Conservation (phyloP, 2,888 invertebrate species). For the Drosophila phalerata region DNA sequence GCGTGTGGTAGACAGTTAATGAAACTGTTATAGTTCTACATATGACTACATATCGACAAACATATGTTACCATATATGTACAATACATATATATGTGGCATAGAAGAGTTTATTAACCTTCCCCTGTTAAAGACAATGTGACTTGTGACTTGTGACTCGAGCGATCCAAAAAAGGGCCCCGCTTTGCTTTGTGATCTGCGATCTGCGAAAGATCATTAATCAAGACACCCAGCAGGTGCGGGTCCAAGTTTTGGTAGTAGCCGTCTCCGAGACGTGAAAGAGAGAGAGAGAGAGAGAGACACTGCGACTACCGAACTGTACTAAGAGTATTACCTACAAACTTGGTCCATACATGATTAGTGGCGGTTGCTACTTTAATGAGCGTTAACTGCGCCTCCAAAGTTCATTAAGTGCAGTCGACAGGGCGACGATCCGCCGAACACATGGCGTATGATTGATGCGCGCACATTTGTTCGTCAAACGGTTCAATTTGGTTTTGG, state of each 20-base stretch:
- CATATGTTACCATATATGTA: slow-evolving; percentile 67
- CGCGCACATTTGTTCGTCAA: slow-evolving; percentile 54
- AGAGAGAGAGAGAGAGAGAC: slow-evolving; percentile 34
- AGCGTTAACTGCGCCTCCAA: slow-evolving; percentile 78
- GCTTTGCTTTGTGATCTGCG: slow-evolving; percentile 22
- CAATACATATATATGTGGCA: slow-evolving; percentile 22
- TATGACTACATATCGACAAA: slow-evolving; percentile 30
- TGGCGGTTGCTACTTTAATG: slow-evolving; percentile 77
- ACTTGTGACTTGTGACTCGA: slow-evolving; percentile 6
- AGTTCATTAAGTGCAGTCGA: slow-evolving; percentile 78
- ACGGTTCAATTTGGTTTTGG: slow-evolving; percentile 16
- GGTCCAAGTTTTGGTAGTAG: slow-evolving; percentile 68
- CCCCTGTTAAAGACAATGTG: slow-evolving; percentile 43
- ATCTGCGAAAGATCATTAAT: slow-evolving; percentile 68
- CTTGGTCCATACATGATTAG: slow-evolving; percentile 64
- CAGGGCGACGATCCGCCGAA: slow-evolving; percentile 22
- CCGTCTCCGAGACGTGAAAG: slow-evolving; percentile 18
- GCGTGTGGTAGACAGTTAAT: slow-evolving; percentile 65
- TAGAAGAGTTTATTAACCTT: slow-evolving; percentile 77
- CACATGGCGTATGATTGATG: slow-evolving; percentile 76
- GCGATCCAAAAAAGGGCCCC: slow-evolving; percentile 70
- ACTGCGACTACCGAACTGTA: slow-evolving; percentile 72
- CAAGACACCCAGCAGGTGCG: slow-evolving; percentile 78
- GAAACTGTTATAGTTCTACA: slow-evolving; percentile 78
- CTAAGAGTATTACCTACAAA: slow-evolving; percentile 48